A percentile compares a stretch with the other conserved stretches of the same genome.
Conservation (phyloP, 64 coral and sea anemone genomes). For the Montipora foliosa region DNA sequence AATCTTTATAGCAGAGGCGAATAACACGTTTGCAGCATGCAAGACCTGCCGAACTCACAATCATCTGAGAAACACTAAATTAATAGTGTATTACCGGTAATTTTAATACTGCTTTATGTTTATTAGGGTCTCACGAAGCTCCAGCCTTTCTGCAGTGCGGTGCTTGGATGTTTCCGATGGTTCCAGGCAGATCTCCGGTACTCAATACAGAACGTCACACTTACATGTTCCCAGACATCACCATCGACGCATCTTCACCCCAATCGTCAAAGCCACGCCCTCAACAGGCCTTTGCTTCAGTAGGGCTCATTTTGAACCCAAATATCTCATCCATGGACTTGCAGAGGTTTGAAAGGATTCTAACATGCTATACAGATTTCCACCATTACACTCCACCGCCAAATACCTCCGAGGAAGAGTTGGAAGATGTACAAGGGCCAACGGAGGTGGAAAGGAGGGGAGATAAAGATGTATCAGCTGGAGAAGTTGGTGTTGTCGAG, state of each 20-base stretch:
- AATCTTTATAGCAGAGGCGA: too few relatives aligned
- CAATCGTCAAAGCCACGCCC: constrained; percentile 23
- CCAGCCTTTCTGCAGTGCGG: constrained; percentile 94
- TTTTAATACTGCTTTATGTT: not conserved
- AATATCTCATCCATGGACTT: constrained; percentile 65
- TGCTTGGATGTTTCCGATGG: constrained; percentile 94
- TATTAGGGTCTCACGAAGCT: constrained; percentile 61
- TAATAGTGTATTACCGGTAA: too few relatives aligned
- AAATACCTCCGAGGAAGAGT: constrained; percentile 36
- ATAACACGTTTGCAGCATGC: too few relatives aligned
- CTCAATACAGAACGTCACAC: constrained; percentile 95
- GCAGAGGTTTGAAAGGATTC: constrained; percentile 90
- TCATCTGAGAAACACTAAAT: too few relatives aligned
- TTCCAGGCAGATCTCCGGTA: constrained; percentile 91
- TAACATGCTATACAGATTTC: constrained; percentile 94
- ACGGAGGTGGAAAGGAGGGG: not conserved
- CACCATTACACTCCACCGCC: constrained; percentile 85
- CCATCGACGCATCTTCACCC: constrained; percentile 61
- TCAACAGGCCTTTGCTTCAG: constrained; percentile 82
- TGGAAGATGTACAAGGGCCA: constrained; percentile 16
- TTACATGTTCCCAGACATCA: constrained; percentile 95
- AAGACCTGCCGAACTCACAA: too few relatives aligned
- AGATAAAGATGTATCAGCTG: constrained; percentile 23
- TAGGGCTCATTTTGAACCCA: constrained; percentile 85
- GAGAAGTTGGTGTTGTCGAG: not conserved